Evolutionary conservation across 2,113 vertebrate genomes (phyloP).

Genomic region (Caloenas nicobarica): DNA sequence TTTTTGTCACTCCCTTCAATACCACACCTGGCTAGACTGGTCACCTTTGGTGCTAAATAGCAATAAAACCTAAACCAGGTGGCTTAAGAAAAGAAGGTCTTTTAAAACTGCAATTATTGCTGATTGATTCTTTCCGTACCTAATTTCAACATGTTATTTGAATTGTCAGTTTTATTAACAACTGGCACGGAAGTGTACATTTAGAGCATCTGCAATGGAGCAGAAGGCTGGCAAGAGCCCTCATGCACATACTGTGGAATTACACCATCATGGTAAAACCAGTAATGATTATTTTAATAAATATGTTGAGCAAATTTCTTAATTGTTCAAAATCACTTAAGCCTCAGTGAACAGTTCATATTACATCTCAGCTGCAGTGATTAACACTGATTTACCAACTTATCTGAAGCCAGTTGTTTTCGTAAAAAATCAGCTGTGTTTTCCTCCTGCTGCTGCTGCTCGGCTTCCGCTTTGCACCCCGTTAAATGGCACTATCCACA

Average conservation of each 20-base stretch:
- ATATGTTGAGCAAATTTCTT: conserved; percentile 49
- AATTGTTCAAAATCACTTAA: conserved; percentile 63
- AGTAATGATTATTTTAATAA: conserved; percentile 56
- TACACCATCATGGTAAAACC: not conserved
- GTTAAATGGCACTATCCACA: not conserved
- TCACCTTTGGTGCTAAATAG: not conserved
- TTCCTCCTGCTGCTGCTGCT: conserved; percentile 23
- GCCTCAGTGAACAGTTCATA: conserved; percentile 7
- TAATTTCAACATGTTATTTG: not conserved
- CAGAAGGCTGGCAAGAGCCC: conserved; percentile 18
- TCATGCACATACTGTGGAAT: not conserved
- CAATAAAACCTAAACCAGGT: not conserved
- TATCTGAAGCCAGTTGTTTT: conserved; percentile 52
- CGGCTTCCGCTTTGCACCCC: not conserved
- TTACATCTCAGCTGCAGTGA: conserved; percentile 24
- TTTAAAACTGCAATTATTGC: not conserved
- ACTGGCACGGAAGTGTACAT: not conserved
- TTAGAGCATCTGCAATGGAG: not conserved
- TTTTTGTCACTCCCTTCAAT: not conserved
- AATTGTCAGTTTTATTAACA: conserved; percentile 6
- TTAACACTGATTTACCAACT: conserved; percentile 57
- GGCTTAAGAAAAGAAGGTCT: not conserved
- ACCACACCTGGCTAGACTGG: not conserved
- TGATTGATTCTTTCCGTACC: not conserved
- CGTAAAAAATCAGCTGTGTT: conserved; percentile 22